phyloP scores from a whole-genome alignment of 2,113 vertebrate genomes.

The human region GRCh38 chr12:66851501-66852000 shows the following conservation, averaged over 20 bases:
- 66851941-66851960: neutral
- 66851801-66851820: neutral
- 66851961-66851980: neutral
- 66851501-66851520: neutral
- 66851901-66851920: neutral
- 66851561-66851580: neutral
- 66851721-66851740: neutral
- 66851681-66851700: neutral
- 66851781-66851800: neutral
- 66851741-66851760: neutral
- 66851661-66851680: neutral
- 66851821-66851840: neutral
- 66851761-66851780: neutral
- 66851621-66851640: neutral
- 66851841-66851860: neutral
- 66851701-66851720: neutral
- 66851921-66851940: neutral
- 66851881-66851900: neutral
- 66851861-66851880: neutral
- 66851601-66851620: fast-evolving
- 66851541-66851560: neutral
- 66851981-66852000: neutral
- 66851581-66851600: neutral
- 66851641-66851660: neutral
- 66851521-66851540: neutral